Percentiles rank a stretch among this genome's conserved stretches.
Conservation (phyloP, 2,888 invertebrate species). For the Drosophila setosimentum region DNA sequence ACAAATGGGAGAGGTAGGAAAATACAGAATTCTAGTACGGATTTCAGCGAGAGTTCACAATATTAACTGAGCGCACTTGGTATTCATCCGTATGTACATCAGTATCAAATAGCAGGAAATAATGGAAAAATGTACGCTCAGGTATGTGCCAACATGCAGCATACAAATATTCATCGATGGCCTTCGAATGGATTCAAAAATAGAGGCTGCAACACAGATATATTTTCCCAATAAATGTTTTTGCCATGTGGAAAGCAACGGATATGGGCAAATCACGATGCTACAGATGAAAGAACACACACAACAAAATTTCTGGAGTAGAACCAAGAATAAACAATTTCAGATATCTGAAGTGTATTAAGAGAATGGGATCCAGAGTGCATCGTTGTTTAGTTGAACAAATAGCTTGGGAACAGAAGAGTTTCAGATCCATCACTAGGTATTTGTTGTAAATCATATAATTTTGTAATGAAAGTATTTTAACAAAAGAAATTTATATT, state of each 20-base stretch:
- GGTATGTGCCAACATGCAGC: neutral
- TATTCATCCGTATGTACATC: too few species aligned
- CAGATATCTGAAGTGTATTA: too few species aligned
- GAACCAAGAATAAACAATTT: too few species aligned
- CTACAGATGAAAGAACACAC: rapidly evolving
- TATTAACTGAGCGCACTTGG: neutral
- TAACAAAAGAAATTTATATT: too few species aligned
- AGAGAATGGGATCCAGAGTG: too few species aligned
- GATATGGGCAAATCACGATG: neutral
- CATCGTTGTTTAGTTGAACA: neutral
- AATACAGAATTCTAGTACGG: neutral
- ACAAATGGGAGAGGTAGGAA: neutral
- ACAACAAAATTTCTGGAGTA: neutral
- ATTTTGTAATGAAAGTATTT: neutral
- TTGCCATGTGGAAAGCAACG: neutral
- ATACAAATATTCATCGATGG: neutral
- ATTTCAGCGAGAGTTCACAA: neutral
- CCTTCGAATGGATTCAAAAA: neutral
- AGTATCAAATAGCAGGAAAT: too few species aligned
- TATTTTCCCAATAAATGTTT: neutral
- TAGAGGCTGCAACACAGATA: too few species aligned
- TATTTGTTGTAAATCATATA: neutral
- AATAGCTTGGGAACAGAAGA: neutral
- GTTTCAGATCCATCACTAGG: neutral
- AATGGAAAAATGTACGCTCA: too few species aligned